A percentile compares a stretch with the other conserved stretches of the same genome.
phyloP scores from a whole-genome alignment of 1,140 invertebrate species.

The Drosophila biarmipes region DNA sequence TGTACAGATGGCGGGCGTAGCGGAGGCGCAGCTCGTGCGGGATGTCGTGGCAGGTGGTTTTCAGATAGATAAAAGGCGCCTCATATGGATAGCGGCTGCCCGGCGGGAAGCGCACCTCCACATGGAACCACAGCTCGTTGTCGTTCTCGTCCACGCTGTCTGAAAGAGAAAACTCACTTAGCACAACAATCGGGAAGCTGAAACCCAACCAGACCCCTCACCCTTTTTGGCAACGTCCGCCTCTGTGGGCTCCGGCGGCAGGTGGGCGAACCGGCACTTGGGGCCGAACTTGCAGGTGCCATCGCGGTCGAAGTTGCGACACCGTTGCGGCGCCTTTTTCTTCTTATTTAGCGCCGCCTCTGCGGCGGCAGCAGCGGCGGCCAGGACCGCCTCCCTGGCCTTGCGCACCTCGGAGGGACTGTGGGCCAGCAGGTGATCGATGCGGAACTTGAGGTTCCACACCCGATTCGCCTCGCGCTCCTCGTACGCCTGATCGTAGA shows the following conservation, averaged over 20 bases:
- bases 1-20: slow-evolving; percentile 87
- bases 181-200: background rate
- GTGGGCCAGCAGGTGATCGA: slow-evolving; percentile 88
- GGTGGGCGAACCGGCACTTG: slow-evolving; percentile 90
- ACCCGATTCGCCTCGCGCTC: slow-evolving; percentile 88
- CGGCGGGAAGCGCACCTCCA: slow-evolving; percentile 90
- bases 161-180: background rate
- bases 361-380: slow-evolving; percentile 38
- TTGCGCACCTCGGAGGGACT: slow-evolving; percentile 86
- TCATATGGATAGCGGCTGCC: slow-evolving; percentile 90
- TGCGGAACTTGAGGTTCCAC: slow-evolving; percentile 88
- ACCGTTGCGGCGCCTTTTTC: slow-evolving; percentile 86
- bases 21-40: slow-evolving; percentile 87
- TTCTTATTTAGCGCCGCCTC: slow-evolving; percentile 64
- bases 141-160: slow-evolving; percentile 70
- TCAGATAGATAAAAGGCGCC: slow-evolving; percentile 88
- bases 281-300: slow-evolving; percentile 88
- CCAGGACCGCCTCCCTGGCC: slow-evolving; percentile 82
- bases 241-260: slow-evolving; percentile 84
- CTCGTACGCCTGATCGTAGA: slow-evolving; percentile 89
- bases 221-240: slow-evolving; percentile 34
- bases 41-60: slow-evolving; percentile 86
- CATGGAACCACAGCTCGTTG: slow-evolving; percentile 85
- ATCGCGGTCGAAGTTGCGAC: slow-evolving; percentile 88
- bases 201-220: background rate